Evolutionary conservation across 2,113 vertebrate genomes (phyloP), one percentile per base, ranked within the genome.

Genomic region (Propithecus coquereli): DNA sequence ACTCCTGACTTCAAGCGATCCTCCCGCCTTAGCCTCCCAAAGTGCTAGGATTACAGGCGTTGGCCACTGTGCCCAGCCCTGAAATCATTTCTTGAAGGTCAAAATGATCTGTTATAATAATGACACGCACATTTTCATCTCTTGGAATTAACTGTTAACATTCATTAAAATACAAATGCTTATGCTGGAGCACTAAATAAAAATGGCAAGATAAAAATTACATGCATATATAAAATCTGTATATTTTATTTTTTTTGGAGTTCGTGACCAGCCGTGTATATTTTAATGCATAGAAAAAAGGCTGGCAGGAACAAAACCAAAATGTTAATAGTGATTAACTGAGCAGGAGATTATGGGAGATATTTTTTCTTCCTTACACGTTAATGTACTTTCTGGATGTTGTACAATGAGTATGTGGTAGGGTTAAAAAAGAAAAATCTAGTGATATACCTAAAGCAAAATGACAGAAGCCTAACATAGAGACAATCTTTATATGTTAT

Each of bases 151-250:
- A 94, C 43, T 74, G 43, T 23, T 80, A 80, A 70, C 3, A 32
- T 50, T 90, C 12, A 73, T 47, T 84, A 79, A 93, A 80, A 50
- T 71, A 88, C 80, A 95, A 93, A 90, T 40, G 17, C 30, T 83
- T 83, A 68, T 68, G 50, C 18, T 43, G 0, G 32, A 81, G 89
- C 17, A 91, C 37, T 40, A 73, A 92, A 22, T n/a, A 32, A 90
- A 77, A 87, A 83, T 71, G 20, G 25, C n/a, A 71, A 76, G 65
- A 73, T 66, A 83, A 34, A 92, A 79, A 90, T 65, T 30, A 65
- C 6, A 96, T 63, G 86, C 47, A 70, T 59, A 43, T 47, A 23
- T 59, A 80, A 90, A 70, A 34, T 17, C 0, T 85, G 50, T 45
- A 34, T 50, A n/a, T 68, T 52, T 74, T 63, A 71, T 18, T 54